Evolutionary conservation across 2,888 invertebrate genomes (phyloP).

Genomic region (Polyommatus iphigenia): DNA sequence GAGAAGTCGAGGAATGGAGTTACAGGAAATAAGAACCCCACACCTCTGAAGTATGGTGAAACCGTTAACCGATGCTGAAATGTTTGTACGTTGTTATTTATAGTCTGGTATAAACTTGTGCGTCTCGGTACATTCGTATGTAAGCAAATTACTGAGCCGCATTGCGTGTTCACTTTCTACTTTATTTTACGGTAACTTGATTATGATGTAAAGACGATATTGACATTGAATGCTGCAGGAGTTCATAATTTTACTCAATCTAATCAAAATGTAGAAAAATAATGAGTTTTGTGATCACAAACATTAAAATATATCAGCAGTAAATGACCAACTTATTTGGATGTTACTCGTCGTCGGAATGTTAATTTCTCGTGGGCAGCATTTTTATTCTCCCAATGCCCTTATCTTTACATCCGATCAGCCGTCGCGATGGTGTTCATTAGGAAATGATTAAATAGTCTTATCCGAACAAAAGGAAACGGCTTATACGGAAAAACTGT

Average conservation of each 20-base stretch:
- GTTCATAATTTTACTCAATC: constrained; percentile 14
- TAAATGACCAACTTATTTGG: background rate
- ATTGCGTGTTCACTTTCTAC: constrained; percentile 33
- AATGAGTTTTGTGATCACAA: background rate
- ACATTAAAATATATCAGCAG: background rate
- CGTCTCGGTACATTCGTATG: constrained; percentile 7
- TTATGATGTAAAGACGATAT: constrained; percentile 31
- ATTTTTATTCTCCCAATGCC: background rate
- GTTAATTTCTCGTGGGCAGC: background rate
- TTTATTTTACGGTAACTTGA: constrained; percentile 21
- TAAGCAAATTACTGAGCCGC: constrained; percentile 31
- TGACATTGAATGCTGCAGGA: constrained; percentile 30
- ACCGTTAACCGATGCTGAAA: background rate
- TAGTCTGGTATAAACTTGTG: constrained; percentile 4
- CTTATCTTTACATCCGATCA: constrained; percentile 11
- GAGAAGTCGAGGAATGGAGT: background rate
- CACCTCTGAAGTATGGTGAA: background rate
- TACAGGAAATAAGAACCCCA: background rate
- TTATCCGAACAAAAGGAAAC: constrained; percentile 28
- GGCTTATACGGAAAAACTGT: constrained; percentile 16
- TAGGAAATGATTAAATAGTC: constrained; percentile 27
- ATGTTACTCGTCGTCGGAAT: background rate
- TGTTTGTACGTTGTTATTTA: constrained; percentile 23
- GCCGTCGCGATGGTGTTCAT: background rate
- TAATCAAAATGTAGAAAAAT: background rate